Base-by-base conservation (phyloP, 2,113 vertebrate genomes). In the Calyptommatus sinebrachiatus region DNA sequence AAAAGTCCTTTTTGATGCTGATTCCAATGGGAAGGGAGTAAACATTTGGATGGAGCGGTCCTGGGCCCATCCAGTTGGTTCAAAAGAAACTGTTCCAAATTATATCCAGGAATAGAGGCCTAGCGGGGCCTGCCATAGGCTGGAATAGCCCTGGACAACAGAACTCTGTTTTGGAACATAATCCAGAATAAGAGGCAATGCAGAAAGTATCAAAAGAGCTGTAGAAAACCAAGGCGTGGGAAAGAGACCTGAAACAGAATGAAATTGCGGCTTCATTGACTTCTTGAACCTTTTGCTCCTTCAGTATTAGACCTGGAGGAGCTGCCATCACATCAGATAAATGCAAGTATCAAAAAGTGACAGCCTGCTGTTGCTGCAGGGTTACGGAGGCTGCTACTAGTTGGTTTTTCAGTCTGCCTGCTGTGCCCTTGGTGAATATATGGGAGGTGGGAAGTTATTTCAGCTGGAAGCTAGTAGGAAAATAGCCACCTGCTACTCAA, bases 311-410 rank as follows among this genome's bases (percentile, higher is more conserved):
- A 80, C 66, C n/a, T 26, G 7, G 73, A 82, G 84, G 73, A 16
- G 60, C 71, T 80, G 74, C 53, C 24, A 31, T 70, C 71, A 83
- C 74, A 67, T 84, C 85, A 85, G 50, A 61, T 41, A 24, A 45
- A 60, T 77, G 82, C 50, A 46, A 22, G 61, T 62, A 71, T 71
- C 66, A 73, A 61, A 73, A 75, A 35, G 73, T 78, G 84, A 86
- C 83, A 84, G 76, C 8, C 74, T 78, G 78, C 71, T 62, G 62
- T 48, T 67, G 80, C 85, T 79, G 14, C 46, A 77, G 83, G 85
- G 80, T 67, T 18, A 65, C 41, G 71, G 62, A 81, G 53, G 80
- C 80, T 76, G 77, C 82, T 50, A 73, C 75, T 70, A 73, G 74
- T 71, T 76, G 57, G 45, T 41, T 69, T 65, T 66, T 50, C 21